These are phyloP conservation scores for Solen grandis DNA, from an alignment of 1,140 invertebrate species.

Conservation along the genomic window DNA sequence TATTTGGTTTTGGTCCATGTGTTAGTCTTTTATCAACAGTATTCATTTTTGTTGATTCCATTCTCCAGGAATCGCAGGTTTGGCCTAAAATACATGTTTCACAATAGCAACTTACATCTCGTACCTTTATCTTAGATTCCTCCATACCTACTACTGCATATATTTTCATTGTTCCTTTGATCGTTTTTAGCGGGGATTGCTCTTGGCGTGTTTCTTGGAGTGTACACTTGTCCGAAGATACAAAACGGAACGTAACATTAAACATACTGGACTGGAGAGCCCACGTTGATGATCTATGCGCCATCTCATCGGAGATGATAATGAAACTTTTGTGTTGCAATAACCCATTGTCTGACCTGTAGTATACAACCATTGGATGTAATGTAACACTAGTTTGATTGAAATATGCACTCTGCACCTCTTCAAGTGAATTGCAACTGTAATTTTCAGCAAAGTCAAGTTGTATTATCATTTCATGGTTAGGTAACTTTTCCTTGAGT, in stretches of 20 bases:
- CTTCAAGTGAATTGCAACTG: slow-evolving; percentile 21
- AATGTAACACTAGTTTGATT: slow-evolving; percentile 53
- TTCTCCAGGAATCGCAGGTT: not conserved
- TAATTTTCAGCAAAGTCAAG: slow-evolving; percentile 62
- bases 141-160: slow-evolving; percentile 45
- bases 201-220: not conserved
- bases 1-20: too few relatives aligned
- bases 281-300: slow-evolving; percentile 40
- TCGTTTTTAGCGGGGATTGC: slow-evolving; percentile 4
- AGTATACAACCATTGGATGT: slow-evolving; percentile 49
- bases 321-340: slow-evolving; percentile 52
- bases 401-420: slow-evolving; percentile 58
- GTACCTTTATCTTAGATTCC: not conserved
- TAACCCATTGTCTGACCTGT: not conserved
- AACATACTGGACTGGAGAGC: slow-evolving; percentile 6
- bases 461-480: slow-evolving; percentile 43
- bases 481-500: not conserved
- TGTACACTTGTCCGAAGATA: slow-evolving; percentile 16
- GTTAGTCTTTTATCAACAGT: too few relatives aligned
- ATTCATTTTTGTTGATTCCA: too few relatives aligned
- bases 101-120: slow-evolving; percentile 28
- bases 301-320: slow-evolving; percentile 27
- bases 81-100: not conserved
- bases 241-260: slow-evolving; percentile 38
- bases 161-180: slow-evolving; percentile 53